phyloP scores from a whole-genome alignment of 23 tunicate species.

The Styela clava region DNA sequence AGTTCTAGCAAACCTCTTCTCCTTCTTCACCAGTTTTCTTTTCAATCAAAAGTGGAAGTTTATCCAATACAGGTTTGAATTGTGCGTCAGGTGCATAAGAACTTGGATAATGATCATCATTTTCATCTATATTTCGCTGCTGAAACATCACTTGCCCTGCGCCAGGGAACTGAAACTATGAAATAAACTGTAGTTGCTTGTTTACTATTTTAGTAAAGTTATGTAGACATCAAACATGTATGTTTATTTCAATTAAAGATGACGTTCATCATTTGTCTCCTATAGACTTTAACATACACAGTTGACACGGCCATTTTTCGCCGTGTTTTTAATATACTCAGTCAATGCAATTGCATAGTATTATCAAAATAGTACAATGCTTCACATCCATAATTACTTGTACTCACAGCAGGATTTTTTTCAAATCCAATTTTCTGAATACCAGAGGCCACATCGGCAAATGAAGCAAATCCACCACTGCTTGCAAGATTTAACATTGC shows the following conservation, averaged over 20 bases:
- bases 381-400: background rate
- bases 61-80: constrained; percentile 51
- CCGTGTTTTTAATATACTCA: too few species aligned
- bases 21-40: constrained; percentile 96
- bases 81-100: constrained; percentile 34
- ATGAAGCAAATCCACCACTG: constrained; percentile 28
- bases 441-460: constrained; percentile 49
- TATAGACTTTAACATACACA: too few species aligned
- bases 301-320: too few species aligned
- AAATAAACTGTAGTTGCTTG: constrained; percentile 2
- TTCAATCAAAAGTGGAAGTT: constrained; percentile 73
- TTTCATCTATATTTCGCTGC: background rate
- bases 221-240: background rate
- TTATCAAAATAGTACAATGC: background rate
- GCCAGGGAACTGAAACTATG: constrained; percentile 77
- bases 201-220: too few species aligned
- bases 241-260: background rate
- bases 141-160: constrained; percentile 56
- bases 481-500: background rate
- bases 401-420: constrained; percentile 74
- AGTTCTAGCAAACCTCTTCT: constrained; percentile 48
- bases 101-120: constrained; percentile 40
- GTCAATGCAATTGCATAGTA: too few species aligned
- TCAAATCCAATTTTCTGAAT: constrained; percentile 48
- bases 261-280: too few species aligned